Percentiles rank a stretch among this genome's conserved stretches.
Evolutionary conservation across 1,140 invertebrate genomes (phyloP).

Genomic region (Drosophila sechellia): DNA sequence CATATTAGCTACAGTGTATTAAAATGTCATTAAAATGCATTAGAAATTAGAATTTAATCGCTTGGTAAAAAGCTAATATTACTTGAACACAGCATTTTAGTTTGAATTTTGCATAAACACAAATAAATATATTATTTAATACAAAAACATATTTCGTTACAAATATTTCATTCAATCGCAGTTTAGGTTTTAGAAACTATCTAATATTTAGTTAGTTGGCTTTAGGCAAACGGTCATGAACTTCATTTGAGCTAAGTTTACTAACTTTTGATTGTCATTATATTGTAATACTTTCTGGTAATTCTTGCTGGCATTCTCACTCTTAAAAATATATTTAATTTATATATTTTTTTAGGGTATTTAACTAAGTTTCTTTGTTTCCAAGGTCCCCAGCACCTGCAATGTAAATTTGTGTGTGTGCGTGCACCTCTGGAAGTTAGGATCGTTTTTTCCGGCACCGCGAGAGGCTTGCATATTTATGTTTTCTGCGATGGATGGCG

Average conservation of each 20-base stretch:
- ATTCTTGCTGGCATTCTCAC: too few species aligned
- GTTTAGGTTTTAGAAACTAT: too few species aligned
- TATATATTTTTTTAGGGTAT: conserved; percentile 12
- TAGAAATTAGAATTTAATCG: background rate
- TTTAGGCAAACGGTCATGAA: too few species aligned
- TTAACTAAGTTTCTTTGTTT: background rate
- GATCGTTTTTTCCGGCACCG: conserved; percentile 39
- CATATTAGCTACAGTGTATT: conserved; percentile 10
- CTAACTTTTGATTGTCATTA: too few species aligned
- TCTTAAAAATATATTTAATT: background rate
- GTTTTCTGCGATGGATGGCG: conserved; percentile 17
- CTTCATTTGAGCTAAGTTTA: too few species aligned
- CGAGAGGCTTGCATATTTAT: conserved; percentile 50
- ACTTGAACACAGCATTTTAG: too few species aligned
- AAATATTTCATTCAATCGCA: too few species aligned
- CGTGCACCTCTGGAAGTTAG: conserved; percentile 14
- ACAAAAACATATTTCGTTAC: too few species aligned
- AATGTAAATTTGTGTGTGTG: conserved; percentile 36
- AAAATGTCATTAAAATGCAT: background rate
- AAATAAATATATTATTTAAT: too few species aligned
- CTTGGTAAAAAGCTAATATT: background rate
- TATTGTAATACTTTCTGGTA: too few species aligned
- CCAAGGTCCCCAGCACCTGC: background rate
- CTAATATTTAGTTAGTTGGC: too few species aligned
- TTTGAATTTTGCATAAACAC: too few species aligned